Percentiles rank a stretch among this genome's conserved stretches.
Conservation (phyloP, 2,888 invertebrate genomes). For the Euspilapteryx auroguttella region DNA sequence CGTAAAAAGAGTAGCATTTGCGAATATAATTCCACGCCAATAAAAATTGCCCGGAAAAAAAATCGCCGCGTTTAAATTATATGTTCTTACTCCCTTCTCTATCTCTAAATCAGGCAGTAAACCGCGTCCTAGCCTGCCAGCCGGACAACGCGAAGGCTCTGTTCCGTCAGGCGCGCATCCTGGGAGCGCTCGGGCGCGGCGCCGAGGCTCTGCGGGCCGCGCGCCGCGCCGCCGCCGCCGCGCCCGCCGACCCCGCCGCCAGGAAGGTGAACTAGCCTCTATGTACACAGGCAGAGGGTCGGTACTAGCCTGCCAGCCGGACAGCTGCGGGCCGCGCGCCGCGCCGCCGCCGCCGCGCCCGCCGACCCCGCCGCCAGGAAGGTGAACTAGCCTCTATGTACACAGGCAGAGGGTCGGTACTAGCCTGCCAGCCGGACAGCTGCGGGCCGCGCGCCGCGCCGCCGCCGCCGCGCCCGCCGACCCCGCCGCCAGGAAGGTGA, state of each 20-base stretch:
- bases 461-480: conserved; percentile 40
- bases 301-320: conserved; percentile 83
- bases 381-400: no score
- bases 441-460: conserved; percentile 55
- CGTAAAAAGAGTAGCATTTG: no score
- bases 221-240: conserved; percentile 31
- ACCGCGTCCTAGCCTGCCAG: conserved; percentile 80
- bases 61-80: neutral
- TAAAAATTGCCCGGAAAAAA: neutral
- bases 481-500: no score
- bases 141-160: conserved; percentile 90
- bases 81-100: neutral
- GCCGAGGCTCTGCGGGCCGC: conserved; percentile 68
- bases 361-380: no score
- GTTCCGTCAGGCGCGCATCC: conserved; percentile 69
- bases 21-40: no score
- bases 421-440: conserved; percentile 83
- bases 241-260: conserved; percentile 37
- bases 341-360: conserved; percentile 38
- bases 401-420: conserved; percentile 78
- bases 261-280: no score
- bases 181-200: conserved; percentile 60
- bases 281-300: conserved; percentile 68
- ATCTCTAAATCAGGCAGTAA: conserved; percentile 68
- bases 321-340: conserved; percentile 67